Conservation (phyloP, 1,140 invertebrate species). For the Medauroidea extradentata region DNA sequence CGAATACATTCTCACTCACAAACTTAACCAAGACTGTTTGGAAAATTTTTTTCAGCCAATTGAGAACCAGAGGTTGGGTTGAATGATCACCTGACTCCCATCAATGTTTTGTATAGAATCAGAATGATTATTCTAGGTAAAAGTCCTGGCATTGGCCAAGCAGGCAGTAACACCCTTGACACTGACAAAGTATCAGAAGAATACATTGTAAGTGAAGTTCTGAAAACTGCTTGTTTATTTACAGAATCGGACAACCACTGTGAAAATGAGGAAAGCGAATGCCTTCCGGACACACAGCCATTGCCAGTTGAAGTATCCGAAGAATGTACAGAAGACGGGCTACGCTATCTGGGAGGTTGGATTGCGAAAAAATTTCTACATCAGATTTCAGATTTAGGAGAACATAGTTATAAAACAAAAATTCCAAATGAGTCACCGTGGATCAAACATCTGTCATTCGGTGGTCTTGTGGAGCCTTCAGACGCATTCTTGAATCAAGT, state of each 20-base stretch:
- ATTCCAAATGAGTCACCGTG: no score
- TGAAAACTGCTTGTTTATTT: constrained; percentile 1
- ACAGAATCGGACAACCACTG: background rate
- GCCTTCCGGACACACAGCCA: no score
- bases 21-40: constrained; percentile 21
- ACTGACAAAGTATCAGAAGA: no score
- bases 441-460: no score
- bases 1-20: constrained; percentile 7
- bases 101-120: constrained; percentile 12
- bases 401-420: no score
- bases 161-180: constrained; percentile 3
- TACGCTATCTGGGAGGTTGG: constrained; percentile 11
- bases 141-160: constrained; percentile 21
- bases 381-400: background rate
- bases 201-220: constrained; percentile 7
- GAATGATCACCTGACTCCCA: constrained; percentile 10
- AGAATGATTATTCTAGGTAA: constrained; percentile 19
- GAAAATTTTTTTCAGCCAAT: constrained; percentile 16
- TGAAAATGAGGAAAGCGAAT: background rate
- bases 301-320: background rate
- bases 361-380: constrained; percentile 6
- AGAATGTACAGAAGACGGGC: background rate
- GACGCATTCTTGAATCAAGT: no score
- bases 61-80: constrained; percentile 2
- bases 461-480: no score